Base-by-base conservation (phyloP, 2,797 vertebrate genomes). In the Crocidura indochinensis region DNA sequence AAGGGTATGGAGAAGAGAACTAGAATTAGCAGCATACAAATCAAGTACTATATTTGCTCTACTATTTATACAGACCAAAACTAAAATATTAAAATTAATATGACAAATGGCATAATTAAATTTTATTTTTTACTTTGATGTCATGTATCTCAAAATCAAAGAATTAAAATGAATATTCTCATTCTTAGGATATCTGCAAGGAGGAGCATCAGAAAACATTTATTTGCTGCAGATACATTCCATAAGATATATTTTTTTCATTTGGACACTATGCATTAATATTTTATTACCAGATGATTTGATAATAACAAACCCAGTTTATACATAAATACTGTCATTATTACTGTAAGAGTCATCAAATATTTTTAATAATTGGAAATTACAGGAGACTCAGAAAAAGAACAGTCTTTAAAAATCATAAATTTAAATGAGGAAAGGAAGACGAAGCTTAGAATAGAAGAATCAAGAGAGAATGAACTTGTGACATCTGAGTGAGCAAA, bases 81-180 rank as follows among this genome's bases (percentile, higher is more conserved):
- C 44, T 62, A 79, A 68, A 75, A 86, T 82, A 60, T 82, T 44
- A 20, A 26, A 75, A 91, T 81, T 64, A 12, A 77, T 74, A 60
- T 64, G 46, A 14, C 27, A 64, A 72, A 26, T n/a, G 6, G 56
- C 56, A 29, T 14, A 84, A 82, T 85, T 19, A 86, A 19, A 83
- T 81, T 88, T 93, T 47, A 72, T 68, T 82, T 10, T 60, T 94
- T 92, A 8, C n/a, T 87, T 64, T 69, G 84, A 88, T 88, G 65
- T 60, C 8, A 87, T 49, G 31, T 72, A 53, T n/a, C 79, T 81
- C 26, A 76, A 46, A 93, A 78, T 6, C 24, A 67, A 6, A 76
- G 14, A 19, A 75, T 53, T 49, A 67, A 90, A 91, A 89, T 2
- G 24, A 56, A 2, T 75, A 14, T 46, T 82, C 56, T 92, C 72